phyloP scores from a whole-genome alignment of 2,113 vertebrate genomes.

The Paradoxurus hermaphroditus region DNA sequence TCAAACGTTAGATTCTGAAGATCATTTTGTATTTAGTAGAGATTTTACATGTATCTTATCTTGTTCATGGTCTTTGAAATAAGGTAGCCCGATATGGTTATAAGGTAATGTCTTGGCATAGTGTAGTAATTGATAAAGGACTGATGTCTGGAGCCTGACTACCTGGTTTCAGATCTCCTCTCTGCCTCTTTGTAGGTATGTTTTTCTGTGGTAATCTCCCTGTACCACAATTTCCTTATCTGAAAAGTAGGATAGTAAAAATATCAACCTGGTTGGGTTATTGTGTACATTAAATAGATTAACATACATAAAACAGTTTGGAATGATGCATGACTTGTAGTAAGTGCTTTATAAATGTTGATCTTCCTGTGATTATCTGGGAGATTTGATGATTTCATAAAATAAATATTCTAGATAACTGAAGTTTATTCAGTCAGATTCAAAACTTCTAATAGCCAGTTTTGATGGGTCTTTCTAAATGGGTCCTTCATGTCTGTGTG shows the following conservation, averaged over 20 bases:
- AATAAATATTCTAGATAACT: neutral
- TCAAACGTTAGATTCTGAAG: conserved; percentile 1
- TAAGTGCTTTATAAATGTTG: conserved; percentile 16
- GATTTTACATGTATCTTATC: neutral
- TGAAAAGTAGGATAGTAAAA: conserved; percentile 23
- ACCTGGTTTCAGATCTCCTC: neutral
- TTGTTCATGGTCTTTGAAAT: neutral
- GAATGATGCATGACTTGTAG: neutral
- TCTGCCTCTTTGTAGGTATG: neutral
- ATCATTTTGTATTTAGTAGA: neutral
- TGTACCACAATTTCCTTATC: neutral
- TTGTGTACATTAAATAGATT: neutral
- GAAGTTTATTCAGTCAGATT: neutral
- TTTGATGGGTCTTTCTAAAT: neutral
- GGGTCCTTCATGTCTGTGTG: neutral
- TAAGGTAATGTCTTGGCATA: neutral
- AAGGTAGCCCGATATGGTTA: neutral
- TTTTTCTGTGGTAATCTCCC: neutral
- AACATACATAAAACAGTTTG: neutral
- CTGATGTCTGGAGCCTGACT: neutral
- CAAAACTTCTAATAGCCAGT: neutral
- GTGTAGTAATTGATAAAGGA: neutral
- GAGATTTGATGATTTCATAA: neutral
- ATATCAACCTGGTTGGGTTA: neutral
- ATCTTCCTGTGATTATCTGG: neutral